Evolutionary conservation across 2,113 vertebrate species (phyloP).

Genomic region (Hirundichthys speculiger): DNA sequence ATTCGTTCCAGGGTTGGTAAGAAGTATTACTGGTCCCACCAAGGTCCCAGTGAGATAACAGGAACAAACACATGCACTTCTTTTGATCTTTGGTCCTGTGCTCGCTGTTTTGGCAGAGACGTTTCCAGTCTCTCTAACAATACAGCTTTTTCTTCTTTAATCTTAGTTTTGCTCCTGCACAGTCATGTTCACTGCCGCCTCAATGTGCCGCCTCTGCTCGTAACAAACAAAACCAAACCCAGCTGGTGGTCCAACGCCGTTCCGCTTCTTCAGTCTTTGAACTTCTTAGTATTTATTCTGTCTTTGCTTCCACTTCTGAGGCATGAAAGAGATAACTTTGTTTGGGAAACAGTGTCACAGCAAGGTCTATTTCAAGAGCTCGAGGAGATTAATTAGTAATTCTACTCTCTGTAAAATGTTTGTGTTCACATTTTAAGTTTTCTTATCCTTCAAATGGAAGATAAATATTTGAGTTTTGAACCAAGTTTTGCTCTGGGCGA

Average conservation of each 20-base stretch:
- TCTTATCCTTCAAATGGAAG: rapidly evolving
- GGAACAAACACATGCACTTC: no score
- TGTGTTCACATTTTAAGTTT: not conserved
- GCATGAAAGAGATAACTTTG: not conserved
- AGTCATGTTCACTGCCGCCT: not conserved
- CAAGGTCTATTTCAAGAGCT: not conserved
- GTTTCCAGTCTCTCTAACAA: not conserved
- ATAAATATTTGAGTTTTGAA: rapidly evolving
- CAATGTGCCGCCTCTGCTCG: not conserved
- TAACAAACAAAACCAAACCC: not conserved
- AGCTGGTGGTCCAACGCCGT: not conserved
- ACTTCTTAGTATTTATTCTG: not conserved
- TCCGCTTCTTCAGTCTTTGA: not conserved
- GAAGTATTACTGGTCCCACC: no score
- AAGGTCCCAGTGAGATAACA: no score
- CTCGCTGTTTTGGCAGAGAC: not conserved
- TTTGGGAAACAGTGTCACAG: not conserved
- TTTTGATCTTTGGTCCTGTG: not conserved
- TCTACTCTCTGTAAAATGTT: not conserved
- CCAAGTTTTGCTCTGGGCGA: not conserved
- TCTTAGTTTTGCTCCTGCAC: not conserved
- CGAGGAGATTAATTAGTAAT: not conserved
- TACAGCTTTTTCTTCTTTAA: not conserved
- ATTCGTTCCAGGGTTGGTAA: no score
- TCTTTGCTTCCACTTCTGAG: not conserved